Percentiles rank a stretch among this genome's conserved stretches.
These are phyloP conservation scores for Smithornis capensis DNA, from an alignment of 2,113 vertebrate species.

Conservation along the genomic window DNA sequence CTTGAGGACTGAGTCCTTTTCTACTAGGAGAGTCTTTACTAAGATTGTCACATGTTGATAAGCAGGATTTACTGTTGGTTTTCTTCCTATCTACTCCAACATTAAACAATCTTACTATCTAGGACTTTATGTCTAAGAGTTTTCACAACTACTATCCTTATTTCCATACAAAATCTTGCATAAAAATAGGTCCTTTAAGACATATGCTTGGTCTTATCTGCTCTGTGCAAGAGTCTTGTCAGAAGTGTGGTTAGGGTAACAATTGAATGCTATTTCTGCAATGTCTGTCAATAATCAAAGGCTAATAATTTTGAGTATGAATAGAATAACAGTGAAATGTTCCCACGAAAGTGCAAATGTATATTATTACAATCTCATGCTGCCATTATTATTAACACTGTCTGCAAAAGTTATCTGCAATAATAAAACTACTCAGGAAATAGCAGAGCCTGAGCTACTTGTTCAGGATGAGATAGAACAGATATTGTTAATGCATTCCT, in stretches of 20 bases:
- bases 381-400: conserved; percentile 3
- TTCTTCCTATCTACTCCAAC: neutral
- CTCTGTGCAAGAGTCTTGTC: neutral
- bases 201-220: neutral
- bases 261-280: neutral
- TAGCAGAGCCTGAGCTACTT: neutral
- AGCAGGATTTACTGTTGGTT: neutral
- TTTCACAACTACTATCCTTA: neutral
- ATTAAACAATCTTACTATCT: neutral
- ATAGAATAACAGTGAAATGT: neutral
- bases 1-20: neutral
- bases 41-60: neutral
- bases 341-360: conserved; percentile 1
- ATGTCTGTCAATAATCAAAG: conserved; percentile 8
- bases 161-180: conserved; percentile 2
- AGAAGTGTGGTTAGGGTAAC: neutral
- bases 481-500: neutral
- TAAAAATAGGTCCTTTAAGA: neutral
- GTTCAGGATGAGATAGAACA: neutral
- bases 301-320: neutral
- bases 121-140: neutral
- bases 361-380: conserved; percentile 9
- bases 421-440: conserved; percentile 17
- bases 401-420: conserved; percentile 24
- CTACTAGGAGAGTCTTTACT: neutral